These are phyloP conservation scores for Microcaecilia unicolor DNA, from an alignment of 2,797 vertebrate species.

Conservation along the genomic window DNA sequence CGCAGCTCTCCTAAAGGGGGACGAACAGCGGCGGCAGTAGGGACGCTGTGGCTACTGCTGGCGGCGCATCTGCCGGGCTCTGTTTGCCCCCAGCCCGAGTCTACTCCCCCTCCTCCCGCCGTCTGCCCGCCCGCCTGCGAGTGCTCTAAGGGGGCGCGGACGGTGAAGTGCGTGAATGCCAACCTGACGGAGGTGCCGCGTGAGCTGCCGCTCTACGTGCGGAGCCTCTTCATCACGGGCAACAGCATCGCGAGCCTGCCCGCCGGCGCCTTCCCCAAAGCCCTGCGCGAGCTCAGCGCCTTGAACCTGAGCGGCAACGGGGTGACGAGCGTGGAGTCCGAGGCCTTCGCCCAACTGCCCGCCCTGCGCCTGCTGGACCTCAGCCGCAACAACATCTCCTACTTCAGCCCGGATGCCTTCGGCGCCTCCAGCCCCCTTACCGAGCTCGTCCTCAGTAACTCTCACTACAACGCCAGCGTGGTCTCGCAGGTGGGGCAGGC, in stretches of 20 bases:
- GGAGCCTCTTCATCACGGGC: constrained; percentile 68
- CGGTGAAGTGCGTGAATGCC: constrained; percentile 74
- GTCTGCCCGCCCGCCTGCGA: constrained; percentile 65
- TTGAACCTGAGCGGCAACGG: constrained; percentile 75
- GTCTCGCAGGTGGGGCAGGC: not conserved
- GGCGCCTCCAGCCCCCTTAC: constrained; percentile 44
- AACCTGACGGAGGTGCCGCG: constrained; percentile 65
- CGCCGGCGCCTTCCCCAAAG: constrained; percentile 54
- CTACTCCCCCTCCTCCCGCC: constrained; percentile 21
- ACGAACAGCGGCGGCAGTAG: not conserved
- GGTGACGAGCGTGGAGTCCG: constrained; percentile 53
- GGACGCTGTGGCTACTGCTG: constrained; percentile 25
- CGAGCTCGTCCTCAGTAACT: constrained; percentile 61
- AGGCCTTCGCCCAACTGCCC: constrained; percentile 68
- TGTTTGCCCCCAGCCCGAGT: constrained; percentile 1
- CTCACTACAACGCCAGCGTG: constrained; percentile 36
- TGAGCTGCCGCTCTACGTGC: constrained; percentile 64
- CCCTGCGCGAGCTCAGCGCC: constrained; percentile 55
- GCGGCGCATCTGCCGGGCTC: constrained; percentile 32
- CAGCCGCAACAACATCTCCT: constrained; percentile 66
- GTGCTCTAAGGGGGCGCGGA: constrained; percentile 57
- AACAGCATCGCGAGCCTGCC: constrained; percentile 59
- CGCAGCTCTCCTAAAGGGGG: constrained; percentile 6
- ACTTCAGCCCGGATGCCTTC: constrained; percentile 38
- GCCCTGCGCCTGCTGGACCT: constrained; percentile 72